These are phyloP conservation scores for Cheilosia variabilis DNA, from an alignment of 2,888 invertebrate genomes.

Conservation along the genomic window DNA sequence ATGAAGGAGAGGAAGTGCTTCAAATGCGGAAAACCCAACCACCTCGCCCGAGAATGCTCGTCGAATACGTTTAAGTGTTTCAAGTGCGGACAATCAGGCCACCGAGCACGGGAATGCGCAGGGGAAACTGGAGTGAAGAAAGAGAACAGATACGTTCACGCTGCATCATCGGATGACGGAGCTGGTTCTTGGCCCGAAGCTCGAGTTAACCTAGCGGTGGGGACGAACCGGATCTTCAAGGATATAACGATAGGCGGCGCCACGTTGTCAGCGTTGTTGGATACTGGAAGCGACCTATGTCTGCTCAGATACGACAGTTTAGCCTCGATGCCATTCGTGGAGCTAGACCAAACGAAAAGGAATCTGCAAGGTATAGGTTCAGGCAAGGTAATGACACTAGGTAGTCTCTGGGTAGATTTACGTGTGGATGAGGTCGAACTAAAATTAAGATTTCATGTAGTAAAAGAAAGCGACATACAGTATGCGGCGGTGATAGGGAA, in stretches of 20 bases:
- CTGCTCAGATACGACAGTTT: conserved; percentile 15
- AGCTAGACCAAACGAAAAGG: conserved; percentile 5
- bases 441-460: conserved; percentile 7
- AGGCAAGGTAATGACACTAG: background rate
- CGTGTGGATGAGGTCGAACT: background rate
- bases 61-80: conserved; percentile 10
- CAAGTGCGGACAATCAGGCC: conserved; percentile 11
- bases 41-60: background rate
- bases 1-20: background rate
- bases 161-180: no score
- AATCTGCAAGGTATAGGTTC: conserved; percentile 26
- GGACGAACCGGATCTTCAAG: conserved; percentile 10
- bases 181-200: no score
- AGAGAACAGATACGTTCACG: background rate
- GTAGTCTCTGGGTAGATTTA: conserved; percentile 10
- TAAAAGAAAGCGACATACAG: conserved; percentile 10
- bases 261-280: conserved; percentile 31
- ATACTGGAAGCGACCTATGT: conserved; percentile 12
- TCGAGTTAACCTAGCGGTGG: no score
- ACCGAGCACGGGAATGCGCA: background rate
- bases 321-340: conserved; percentile 5
- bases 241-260: background rate
- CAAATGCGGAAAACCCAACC: background rate
- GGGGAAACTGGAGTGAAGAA: background rate
- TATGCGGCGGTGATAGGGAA: conserved; percentile 20